phyloP scores from a whole-genome alignment of 2,797 vertebrate genomes.

The Danio choprae region DNA sequence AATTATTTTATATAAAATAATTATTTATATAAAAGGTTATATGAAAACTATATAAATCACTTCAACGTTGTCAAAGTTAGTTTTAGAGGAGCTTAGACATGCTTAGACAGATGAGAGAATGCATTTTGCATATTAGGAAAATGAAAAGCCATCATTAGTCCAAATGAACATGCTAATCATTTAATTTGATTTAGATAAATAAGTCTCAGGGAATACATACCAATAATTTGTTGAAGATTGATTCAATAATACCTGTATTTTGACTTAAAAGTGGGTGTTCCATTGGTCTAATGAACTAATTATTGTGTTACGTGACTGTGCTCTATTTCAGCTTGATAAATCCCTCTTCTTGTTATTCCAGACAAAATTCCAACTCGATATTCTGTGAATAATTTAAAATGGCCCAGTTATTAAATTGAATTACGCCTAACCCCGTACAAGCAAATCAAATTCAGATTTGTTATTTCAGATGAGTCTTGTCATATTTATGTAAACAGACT shows the following conservation, averaged over 20 bases:
- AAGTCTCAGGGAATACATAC: neutral
- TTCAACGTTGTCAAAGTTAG: neutral
- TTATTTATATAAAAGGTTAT: neutral
- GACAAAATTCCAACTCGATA: neutral
- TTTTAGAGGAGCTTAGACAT: too few relatives aligned
- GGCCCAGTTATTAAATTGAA: neutral
- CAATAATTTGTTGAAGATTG: neutral
- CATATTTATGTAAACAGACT: neutral
- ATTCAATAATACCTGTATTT: neutral
- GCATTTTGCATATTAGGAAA: neutral
- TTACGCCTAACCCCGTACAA: neutral
- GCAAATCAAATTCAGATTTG: neutral
- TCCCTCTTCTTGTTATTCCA: neutral
- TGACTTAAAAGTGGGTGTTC: neutral
- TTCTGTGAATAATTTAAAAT: neutral
- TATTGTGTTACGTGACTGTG: neutral
- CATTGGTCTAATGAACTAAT: neutral
- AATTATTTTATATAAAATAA: too few relatives aligned
- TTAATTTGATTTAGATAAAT: neutral
- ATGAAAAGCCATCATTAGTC: neutral
- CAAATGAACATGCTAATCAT: neutral
- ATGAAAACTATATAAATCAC: neutral
- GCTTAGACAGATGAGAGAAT: neutral
- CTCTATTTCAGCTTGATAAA: neutral
- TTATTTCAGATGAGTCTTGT: neutral